These are phyloP conservation scores for Tadarida brasiliensis DNA, from an alignment of 2,797 vertebrate genomes.

Conservation along the genomic window DNA sequence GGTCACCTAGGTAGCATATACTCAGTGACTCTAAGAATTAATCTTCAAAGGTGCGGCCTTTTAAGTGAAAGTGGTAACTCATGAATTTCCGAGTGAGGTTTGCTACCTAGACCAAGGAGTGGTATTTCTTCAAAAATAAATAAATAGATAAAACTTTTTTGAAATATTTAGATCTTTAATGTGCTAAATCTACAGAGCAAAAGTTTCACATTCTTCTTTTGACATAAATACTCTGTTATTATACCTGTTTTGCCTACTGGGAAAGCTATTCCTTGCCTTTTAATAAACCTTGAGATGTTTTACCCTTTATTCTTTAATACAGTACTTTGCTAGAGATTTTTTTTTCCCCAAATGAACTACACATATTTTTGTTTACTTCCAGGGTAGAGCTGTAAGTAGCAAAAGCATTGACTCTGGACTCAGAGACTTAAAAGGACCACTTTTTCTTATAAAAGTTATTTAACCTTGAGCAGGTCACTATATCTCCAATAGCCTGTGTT, in stretches of 20 bases:
- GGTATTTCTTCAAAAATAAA: neutral
- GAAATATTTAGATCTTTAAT: neutral
- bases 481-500: neutral
- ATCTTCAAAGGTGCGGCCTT: neutral
- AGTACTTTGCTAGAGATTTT: neutral
- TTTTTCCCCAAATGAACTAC: neutral
- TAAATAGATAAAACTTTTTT: neutral
- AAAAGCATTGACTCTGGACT: neutral
- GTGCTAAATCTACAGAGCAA: neutral
- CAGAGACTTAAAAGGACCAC: neutral
- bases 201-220: neutral
- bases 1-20: neutral
- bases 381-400: neutral
- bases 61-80: neutral
- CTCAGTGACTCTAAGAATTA: neutral
- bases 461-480: neutral
- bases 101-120: neutral
- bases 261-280: neutral
- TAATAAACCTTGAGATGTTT: neutral
- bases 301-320: neutral
- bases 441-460: neutral
- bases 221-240: neutral
- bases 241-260: neutral
- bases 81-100: neutral
- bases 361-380: neutral